Percentiles rank a stretch among this genome's conserved stretches.
Evolutionary conservation across 2,113 vertebrate genomes (phyloP).

Genomic region (Channa argus): DNA sequence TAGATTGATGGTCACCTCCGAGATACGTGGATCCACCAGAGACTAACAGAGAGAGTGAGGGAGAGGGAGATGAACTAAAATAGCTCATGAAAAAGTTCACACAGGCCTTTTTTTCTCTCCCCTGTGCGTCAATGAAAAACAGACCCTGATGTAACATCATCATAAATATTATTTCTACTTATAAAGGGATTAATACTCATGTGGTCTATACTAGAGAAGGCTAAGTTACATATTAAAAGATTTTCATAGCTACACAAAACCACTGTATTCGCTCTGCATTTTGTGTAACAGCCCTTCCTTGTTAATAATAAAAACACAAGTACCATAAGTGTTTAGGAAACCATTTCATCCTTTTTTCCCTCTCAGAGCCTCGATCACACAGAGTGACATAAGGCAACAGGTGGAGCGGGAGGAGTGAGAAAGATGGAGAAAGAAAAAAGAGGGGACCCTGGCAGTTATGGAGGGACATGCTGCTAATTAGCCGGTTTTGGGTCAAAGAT

Average conservation of each 20-base stretch:
- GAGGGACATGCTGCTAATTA: conserved; percentile 81
- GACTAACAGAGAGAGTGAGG: conserved; percentile 50
- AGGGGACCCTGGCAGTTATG: conserved; percentile 54
- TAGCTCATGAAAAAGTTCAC: conserved; percentile 53
- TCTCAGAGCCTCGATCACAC: conserved; percentile 15
- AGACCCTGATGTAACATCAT: conserved; percentile 46
- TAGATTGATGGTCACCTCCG: conserved; percentile 83
- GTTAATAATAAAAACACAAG: background rate
- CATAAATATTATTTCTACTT: conserved; percentile 14
- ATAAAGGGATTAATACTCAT: conserved; percentile 14
- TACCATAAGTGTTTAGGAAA: conserved; percentile 9
- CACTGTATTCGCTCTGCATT: background rate
- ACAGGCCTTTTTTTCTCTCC: conserved; percentile 11
- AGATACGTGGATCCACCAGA: conserved; percentile 67
- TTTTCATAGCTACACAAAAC: background rate
- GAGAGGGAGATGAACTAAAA: conserved; percentile 68
- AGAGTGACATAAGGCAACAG: conserved; percentile 72
- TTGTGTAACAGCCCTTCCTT: background rate
- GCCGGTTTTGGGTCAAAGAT: conserved; percentile 80
- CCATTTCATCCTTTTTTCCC: background rate
- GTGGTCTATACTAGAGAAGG: background rate
- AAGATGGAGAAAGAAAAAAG: conserved; percentile 53
- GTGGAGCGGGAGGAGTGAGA: conserved; percentile 57
- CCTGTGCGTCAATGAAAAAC: conserved; percentile 51
- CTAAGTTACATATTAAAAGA: background rate